Evolutionary conservation across 1,140 invertebrate species (phyloP).

Genomic region (Lordiphosa clarofinis): DNA sequence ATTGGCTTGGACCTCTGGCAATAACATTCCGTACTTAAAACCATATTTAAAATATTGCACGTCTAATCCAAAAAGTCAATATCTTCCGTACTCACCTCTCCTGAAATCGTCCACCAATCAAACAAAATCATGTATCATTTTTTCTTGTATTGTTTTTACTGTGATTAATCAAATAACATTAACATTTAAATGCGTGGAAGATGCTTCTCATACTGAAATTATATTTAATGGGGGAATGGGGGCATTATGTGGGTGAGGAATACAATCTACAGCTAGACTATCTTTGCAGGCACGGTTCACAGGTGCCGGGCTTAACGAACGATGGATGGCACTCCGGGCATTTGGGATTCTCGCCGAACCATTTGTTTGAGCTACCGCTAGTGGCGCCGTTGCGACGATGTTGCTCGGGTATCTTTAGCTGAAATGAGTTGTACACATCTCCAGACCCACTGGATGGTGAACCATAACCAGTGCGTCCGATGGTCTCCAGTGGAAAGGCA

Average conservation of each 20-base stretch:
- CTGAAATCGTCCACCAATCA: not conserved
- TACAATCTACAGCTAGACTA: constrained; percentile 41
- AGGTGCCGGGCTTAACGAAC: constrained; percentile 82
- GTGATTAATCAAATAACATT: constrained; percentile 44
- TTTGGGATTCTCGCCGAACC: constrained; percentile 82
- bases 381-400: constrained; percentile 55
- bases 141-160: constrained; percentile 32
- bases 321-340: constrained; percentile 83
- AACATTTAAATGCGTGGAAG: constrained; percentile 70
- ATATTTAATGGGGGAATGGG: constrained; percentile 40
- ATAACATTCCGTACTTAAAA: too few relatives aligned
- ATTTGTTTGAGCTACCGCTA: constrained; percentile 52
- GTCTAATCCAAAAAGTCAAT: too few relatives aligned
- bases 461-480: constrained; percentile 82
- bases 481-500: constrained; percentile 81
- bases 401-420: constrained; percentile 80
- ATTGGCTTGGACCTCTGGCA: too few relatives aligned
- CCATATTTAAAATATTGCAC: too few relatives aligned
- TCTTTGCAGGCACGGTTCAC: constrained; percentile 81
- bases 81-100: constrained; percentile 67
- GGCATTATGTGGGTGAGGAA: constrained; percentile 5
- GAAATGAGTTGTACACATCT: constrained; percentile 82
- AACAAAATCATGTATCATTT: not conserved
- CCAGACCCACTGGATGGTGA: constrained; percentile 58
- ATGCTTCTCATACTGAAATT: constrained; percentile 46